Percentiles rank a stretch among this genome's conserved stretches.
These are phyloP conservation scores for Phasia obesa DNA, from an alignment of 2,888 invertebrate species.

Conservation along the genomic window DNA sequence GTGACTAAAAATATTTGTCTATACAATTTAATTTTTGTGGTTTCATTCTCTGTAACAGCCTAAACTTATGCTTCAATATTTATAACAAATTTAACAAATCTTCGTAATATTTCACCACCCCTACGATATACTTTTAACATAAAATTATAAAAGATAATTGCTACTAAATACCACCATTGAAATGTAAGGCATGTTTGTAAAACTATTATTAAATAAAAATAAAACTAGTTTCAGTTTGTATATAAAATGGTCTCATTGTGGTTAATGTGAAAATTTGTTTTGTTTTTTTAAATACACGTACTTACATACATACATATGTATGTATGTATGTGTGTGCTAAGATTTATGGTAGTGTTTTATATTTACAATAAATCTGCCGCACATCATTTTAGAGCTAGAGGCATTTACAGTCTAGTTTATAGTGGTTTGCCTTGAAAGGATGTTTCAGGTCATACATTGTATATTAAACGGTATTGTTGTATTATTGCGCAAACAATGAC, in stretches of 20 bases:
- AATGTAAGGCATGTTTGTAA: constrained; percentile 44
- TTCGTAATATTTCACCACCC: neutral
- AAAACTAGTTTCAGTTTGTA: constrained; percentile 51
- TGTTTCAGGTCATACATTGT: constrained; percentile 52
- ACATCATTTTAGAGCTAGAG: constrained; percentile 31
- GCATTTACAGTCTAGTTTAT: constrained; percentile 5
- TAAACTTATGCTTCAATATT: constrained; percentile 4
- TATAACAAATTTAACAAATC: neutral
- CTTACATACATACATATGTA: neutral
- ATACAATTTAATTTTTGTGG: too few relatives aligned
- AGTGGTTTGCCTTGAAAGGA: constrained; percentile 69
- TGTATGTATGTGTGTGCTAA: neutral
- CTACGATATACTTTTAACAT: constrained; percentile 1
- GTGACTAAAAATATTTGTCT: too few relatives aligned
- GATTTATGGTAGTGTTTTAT: constrained; percentile 51
- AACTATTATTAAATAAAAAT: constrained; percentile 33
- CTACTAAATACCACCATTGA: constrained; percentile 18
- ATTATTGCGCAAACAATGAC: neutral
- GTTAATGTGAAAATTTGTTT: constrained; percentile 7
- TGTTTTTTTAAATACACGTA: neutral
- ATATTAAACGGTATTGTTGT: constrained; percentile 56
- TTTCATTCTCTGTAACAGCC: neutral
- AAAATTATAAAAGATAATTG: neutral
- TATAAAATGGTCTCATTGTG: constrained; percentile 26
- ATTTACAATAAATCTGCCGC: constrained; percentile 40